These are phyloP conservation scores for Myzus persicae DNA, from an alignment of 1,140 invertebrate genomes.

Conservation along the genomic window DNA sequence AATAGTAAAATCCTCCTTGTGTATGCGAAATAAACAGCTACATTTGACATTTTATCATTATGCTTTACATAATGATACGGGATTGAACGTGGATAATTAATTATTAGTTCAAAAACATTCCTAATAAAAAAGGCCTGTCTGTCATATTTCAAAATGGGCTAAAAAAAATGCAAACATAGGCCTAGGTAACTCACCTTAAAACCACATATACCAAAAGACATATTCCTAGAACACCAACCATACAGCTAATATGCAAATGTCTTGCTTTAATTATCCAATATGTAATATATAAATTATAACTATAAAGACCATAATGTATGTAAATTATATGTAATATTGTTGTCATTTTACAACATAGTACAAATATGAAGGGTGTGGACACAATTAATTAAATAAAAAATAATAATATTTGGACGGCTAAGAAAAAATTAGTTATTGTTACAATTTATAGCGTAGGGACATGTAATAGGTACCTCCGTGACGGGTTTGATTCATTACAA, in stretches of 20 bases:
- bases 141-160: too few relatives aligned
- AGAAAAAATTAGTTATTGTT: not conserved
- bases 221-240: not conserved
- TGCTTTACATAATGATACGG: too few relatives aligned
- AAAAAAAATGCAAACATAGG: too few relatives aligned
- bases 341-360: not conserved
- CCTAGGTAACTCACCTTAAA: too few relatives aligned
- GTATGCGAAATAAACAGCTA: too few relatives aligned
- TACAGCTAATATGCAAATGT: not conserved
- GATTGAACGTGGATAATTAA: too few relatives aligned
- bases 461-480: too few relatives aligned
- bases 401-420: not conserved
- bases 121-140: too few relatives aligned
- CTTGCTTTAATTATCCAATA: not conserved
- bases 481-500: not conserved
- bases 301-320: not conserved
- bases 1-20: too few relatives aligned
- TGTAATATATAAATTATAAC: not conserved
- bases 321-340: not conserved
- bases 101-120: too few relatives aligned
- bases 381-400: not conserved
- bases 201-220: too few relatives aligned
- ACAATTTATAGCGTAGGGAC: not conserved
- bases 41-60: too few relatives aligned
- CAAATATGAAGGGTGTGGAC: not conserved